phyloP scores from a whole-genome alignment of 2,797 vertebrate genomes.

The Takifugu rubripes region DNA sequence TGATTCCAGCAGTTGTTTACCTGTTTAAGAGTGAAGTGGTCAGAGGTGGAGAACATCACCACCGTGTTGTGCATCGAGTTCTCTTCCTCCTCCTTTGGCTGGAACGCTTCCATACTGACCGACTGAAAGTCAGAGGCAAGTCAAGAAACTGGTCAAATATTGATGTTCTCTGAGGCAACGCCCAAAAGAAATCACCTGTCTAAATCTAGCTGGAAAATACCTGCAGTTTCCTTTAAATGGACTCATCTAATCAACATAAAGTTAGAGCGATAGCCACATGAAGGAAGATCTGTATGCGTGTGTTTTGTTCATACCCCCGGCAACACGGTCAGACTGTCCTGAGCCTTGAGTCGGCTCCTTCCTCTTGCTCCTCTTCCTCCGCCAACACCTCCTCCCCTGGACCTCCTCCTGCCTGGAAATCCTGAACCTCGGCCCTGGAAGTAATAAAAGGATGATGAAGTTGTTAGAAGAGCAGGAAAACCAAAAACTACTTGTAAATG shows the following conservation, averaged over 20 bases:
- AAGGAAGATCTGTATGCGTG: too few species aligned
- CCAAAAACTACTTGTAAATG: background rate
- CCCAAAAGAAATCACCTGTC: too few species aligned
- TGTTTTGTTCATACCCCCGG: constrained; percentile 79
- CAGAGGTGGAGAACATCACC: constrained; percentile 92
- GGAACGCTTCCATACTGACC: constrained; percentile 73
- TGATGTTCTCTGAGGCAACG: background rate
- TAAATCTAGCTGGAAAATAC: background rate
- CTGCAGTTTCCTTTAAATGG: too few species aligned
- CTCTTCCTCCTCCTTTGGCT: constrained; percentile 92
- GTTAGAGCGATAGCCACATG: too few species aligned
- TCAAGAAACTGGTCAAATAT: background rate
- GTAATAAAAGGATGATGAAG: background rate
- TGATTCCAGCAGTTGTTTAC: constrained; percentile 50
- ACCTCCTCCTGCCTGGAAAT: constrained; percentile 88
- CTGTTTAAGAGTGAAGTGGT: constrained; percentile 95
- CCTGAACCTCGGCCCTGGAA: constrained; percentile 91
- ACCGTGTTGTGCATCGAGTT: constrained; percentile 98
- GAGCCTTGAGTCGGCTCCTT: constrained; percentile 86
- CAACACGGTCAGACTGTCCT: constrained; percentile 77
- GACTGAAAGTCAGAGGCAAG: background rate
- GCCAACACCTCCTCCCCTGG: constrained; percentile 86
- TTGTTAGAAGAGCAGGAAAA: fast-evolving
- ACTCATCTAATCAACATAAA: too few species aligned
- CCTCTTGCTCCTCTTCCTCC: constrained; percentile 92